Evolutionary conservation across 1,140 invertebrate species (phyloP), one percentile per base, ranked within the genome.

Genomic region (Heliothis virescens): DNA sequence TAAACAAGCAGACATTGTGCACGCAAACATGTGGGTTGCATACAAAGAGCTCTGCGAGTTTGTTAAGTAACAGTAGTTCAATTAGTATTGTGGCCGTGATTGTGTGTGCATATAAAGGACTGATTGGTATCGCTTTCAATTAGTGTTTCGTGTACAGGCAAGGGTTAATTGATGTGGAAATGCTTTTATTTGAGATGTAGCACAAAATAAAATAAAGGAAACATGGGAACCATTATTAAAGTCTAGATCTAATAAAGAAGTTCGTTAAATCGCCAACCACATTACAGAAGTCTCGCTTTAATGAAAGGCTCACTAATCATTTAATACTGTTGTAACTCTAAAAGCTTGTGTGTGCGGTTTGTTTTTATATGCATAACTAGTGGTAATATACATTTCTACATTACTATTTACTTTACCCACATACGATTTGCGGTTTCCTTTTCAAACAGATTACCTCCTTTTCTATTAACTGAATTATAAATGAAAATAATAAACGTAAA

Each of bases 291-390:
- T 69, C 1, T 71, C 15, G 21, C 50, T 13, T 53, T 69, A 5
- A 50, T 16, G 47, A 52, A 69, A 69, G 21, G 2, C 18, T 21
- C 16, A 11, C 47, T 12, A 34, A 63, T 63, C 12, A 21, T 71
- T 71, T 71, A 69, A 53, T 71, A 71, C 48, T 65, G 41, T 48
- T 65, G 63, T 65, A 65, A 65, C 63, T 48, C 18, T 48, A 48
- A 65, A 71, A 29, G 67, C 50, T 29, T 26, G 18, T 52, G 67
- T 15, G 67, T 29, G 65, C 48, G 67, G 48, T 53, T 21, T 52
- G 47, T 26, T 71, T 13, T 29, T 53, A 53, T 71, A 41, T 41
- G 34, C 34, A 41, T 41, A 41, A 41, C 34, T 34, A 69, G 34
- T 53, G 52, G 21, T 26, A 53, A 53, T 29, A 53, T 50, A 50